phyloP scores from a whole-genome alignment of 2,113 vertebrate species.

The Galbula dea region DNA sequence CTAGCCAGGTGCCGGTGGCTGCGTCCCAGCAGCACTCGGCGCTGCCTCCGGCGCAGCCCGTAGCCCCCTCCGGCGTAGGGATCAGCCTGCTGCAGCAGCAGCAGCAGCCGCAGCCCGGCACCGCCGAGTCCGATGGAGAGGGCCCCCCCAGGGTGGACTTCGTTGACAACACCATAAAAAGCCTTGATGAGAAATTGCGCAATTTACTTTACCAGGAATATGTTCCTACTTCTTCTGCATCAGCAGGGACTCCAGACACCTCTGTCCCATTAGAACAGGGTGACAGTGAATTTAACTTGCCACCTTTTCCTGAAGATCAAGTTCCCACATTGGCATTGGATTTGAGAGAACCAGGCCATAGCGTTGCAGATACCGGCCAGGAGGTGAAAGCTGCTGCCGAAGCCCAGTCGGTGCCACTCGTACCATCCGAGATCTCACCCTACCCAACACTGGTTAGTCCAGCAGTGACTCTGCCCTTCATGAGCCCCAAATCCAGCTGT shows the following conservation, averaged over 20 bases:
- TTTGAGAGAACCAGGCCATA: not conserved
- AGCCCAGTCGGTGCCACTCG: conserved; percentile 4
- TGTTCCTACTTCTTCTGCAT: conserved; percentile 86
- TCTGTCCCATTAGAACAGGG: conserved; percentile 67
- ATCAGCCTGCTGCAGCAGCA: conserved; percentile 70
- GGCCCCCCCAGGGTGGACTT: conserved; percentile 87
- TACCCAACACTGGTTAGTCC: not conserved
- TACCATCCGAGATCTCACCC: not conserved
- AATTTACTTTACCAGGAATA: conserved; percentile 96
- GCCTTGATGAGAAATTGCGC: conserved; percentile 92
- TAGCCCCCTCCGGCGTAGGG: not conserved
- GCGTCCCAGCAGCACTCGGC: conserved; percentile 17
- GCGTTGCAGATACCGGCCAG: not conserved
- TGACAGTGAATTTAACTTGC: conserved; percentile 78
- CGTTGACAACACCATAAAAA: conserved; percentile 94
- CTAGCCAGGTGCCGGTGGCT: not conserved
- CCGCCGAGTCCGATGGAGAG: conserved; percentile 86
- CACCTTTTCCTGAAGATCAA: conserved; percentile 76
- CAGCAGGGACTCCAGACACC: conserved; percentile 81
- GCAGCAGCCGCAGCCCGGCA: conserved; percentile 73
- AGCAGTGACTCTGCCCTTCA: not conserved
- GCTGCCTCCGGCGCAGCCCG: conserved; percentile 15
- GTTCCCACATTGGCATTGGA: not conserved
- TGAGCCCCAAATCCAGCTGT: not conserved
- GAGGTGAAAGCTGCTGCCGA: conserved; percentile 65